A percentile compares a stretch with the other conserved stretches of the same genome.
phyloP scores from a whole-genome alignment of 2,113 vertebrate species.

The Toxotes chatareus region DNA sequence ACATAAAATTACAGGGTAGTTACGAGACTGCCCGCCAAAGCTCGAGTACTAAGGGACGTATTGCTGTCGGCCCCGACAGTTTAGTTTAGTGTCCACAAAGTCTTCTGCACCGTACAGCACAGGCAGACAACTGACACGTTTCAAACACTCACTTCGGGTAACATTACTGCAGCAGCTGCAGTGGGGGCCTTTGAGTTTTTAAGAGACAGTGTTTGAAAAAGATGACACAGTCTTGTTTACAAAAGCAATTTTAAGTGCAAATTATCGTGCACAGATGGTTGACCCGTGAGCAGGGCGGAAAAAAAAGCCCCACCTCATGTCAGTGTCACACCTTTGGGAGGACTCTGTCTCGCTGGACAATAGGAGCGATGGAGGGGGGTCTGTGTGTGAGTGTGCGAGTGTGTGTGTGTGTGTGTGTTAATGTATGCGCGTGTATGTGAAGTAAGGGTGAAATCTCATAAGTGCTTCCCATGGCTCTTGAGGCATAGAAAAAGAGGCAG shows the following conservation, averaged over 20 bases:
- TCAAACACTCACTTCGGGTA: slow-evolving; percentile 56
- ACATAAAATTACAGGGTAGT: slow-evolving; percentile 30
- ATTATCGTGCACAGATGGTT: slow-evolving; percentile 72
- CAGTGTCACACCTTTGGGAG: slow-evolving; percentile 53
- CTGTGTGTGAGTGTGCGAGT: too few species aligned
- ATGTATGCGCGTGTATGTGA: slow-evolving; percentile 18
- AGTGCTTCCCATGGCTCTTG: slow-evolving; percentile 79
- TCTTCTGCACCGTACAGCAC: slow-evolving; percentile 12
- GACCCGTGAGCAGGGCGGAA: slow-evolving; percentile 56
- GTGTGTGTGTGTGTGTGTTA: slow-evolving; percentile 17
- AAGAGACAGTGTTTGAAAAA: slow-evolving; percentile 58
- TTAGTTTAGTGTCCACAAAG: slow-evolving; percentile 51
- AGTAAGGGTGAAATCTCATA: slow-evolving; percentile 67
- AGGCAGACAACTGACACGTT: slow-evolving; percentile 43
- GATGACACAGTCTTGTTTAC: slow-evolving; percentile 47
- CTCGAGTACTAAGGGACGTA: slow-evolving; percentile 44
- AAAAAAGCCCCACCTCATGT: slow-evolving; percentile 47
- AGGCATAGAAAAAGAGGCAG: slow-evolving; percentile 80
- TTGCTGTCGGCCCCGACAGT: slow-evolving; percentile 61
- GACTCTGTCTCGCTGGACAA: slow-evolving; percentile 58
- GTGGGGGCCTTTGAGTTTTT: slow-evolving; percentile 26
- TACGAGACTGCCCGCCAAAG: slow-evolving; percentile 22
- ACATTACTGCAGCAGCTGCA: slow-evolving; percentile 55
- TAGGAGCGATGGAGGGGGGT: slow-evolving; percentile 26
- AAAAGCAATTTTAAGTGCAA: slow-evolving; percentile 76